Evolutionary conservation across 1,140 invertebrate species (phyloP).

Genomic region (Bombus turneri): DNA sequence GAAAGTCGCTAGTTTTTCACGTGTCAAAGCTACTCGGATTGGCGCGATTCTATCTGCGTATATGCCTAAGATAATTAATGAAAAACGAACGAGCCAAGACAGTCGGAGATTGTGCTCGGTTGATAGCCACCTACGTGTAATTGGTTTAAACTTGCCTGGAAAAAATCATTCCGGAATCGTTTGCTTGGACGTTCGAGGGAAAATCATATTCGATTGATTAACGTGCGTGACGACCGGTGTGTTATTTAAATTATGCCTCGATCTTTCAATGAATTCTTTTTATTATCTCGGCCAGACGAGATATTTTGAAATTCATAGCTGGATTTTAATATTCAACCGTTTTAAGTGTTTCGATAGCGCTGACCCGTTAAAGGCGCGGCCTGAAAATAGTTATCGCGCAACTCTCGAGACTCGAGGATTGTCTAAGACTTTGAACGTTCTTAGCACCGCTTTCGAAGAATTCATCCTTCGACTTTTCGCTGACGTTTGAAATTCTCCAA

Average conservation of each 20-base stretch:
- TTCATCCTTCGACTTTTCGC: background rate
- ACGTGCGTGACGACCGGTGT: background rate
- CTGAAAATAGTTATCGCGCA: conserved; percentile 5
- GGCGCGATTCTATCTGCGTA: conserved; percentile 33
- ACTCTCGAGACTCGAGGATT: background rate
- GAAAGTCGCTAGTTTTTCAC: conserved; percentile 21
- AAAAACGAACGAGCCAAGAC: conserved; percentile 46
- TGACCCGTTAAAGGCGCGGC: conserved; percentile 16
- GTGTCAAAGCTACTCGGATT: conserved; percentile 1
- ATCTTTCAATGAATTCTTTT: background rate
- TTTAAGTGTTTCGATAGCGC: conserved; percentile 2
- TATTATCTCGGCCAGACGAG: background rate
- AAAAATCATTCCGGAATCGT: conserved; percentile 38
- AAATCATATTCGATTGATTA: conserved; percentile 56
- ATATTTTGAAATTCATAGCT: background rate
- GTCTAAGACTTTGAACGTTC: background rate
- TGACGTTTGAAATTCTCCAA: background rate
- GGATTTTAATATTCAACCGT: conserved; percentile 20
- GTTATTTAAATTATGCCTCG: background rate
- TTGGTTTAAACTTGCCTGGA: background rate
- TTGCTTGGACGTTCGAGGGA: conserved; percentile 12
- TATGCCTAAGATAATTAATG: conserved; percentile 55
- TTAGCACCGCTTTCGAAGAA: background rate
- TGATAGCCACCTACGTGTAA: conserved; percentile 42
- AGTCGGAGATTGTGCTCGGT: conserved; percentile 22